Evolutionary conservation across 2,888 invertebrate species (phyloP).

Genomic region (Ornithoptera priamus): DNA sequence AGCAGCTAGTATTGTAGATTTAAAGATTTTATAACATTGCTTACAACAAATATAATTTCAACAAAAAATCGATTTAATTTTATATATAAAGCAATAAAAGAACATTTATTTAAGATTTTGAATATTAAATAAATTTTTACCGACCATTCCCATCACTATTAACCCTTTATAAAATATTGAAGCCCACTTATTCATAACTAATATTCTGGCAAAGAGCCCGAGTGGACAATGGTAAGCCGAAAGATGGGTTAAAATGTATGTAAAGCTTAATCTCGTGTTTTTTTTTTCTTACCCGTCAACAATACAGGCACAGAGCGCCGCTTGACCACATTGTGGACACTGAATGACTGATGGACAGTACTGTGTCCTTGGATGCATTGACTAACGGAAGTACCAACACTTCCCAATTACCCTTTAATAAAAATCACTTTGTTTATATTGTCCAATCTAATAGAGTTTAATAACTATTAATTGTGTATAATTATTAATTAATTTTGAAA

Average conservation of each 20-base stretch:
- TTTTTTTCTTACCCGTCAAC: slow-evolving; percentile 45
- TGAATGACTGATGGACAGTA: slow-evolving; percentile 41
- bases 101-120: too few relatives aligned
- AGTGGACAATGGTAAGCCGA: slow-evolving; percentile 48
- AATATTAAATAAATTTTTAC: background rate
- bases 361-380: slow-evolving; percentile 33
- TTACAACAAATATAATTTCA: too few relatives aligned
- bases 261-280: slow-evolving; percentile 66
- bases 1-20: too few relatives aligned
- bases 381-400: slow-evolving; percentile 40
- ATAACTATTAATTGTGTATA: too few relatives aligned
- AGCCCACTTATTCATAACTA: slow-evolving; percentile 71
- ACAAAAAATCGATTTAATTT: too few relatives aligned
- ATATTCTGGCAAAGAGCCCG: slow-evolving; percentile 60
- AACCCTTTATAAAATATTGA: slow-evolving; percentile 44
- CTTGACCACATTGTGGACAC: slow-evolving; percentile 67
- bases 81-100: too few relatives aligned
- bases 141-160: slow-evolving; percentile 33
- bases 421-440: too few relatives aligned
- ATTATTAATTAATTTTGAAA: too few relatives aligned
- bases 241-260: slow-evolving; percentile 48
- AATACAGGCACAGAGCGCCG: slow-evolving; percentile 45
- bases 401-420: background rate
- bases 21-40: too few relatives aligned
- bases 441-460: too few relatives aligned